Conservation (phyloP, 2,113 vertebrate genomes). For the Myxocyprinus asiaticus region DNA sequence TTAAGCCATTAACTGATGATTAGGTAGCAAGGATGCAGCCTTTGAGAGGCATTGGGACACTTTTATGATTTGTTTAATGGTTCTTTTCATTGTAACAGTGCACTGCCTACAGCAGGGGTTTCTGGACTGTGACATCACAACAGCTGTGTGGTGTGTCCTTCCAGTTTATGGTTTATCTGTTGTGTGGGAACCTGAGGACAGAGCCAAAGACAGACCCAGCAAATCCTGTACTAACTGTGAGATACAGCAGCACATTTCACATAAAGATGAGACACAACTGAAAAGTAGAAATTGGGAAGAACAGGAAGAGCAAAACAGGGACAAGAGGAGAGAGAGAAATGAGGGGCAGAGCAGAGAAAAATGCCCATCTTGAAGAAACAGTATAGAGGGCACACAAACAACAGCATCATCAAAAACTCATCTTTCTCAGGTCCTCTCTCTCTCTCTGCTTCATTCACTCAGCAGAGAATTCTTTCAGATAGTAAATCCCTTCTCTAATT, state of each 20-base stretch:
- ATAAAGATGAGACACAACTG: not conserved
- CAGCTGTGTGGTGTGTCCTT: slow-evolving; percentile 5
- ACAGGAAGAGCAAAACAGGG: slow-evolving; percentile 2
- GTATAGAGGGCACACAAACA: slow-evolving; percentile 23
- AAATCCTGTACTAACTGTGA: not conserved
- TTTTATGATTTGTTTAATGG: not conserved
- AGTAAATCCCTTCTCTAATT: slow-evolving; percentile 56
- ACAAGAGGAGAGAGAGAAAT: slow-evolving; percentile 12
- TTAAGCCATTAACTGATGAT: too few relatives aligned
- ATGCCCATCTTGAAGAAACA: not conserved
- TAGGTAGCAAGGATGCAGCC: too few relatives aligned
- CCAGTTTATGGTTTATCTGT: not conserved
- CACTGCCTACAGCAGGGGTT: not conserved
- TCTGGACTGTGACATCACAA: slow-evolving; percentile 1
- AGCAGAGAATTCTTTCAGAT: slow-evolving; percentile 27
- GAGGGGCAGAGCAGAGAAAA: slow-evolving; percentile 15
- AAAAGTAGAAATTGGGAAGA: slow-evolving; percentile 10
- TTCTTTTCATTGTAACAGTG: not conserved
- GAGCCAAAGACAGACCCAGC: not conserved
- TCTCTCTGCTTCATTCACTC: slow-evolving; percentile 2
- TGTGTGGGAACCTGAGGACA: slow-evolving; percentile 17
- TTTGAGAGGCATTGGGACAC: not conserved
- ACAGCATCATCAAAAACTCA: slow-evolving; percentile 28
- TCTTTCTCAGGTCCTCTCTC: slow-evolving; percentile 27
- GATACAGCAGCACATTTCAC: not conserved